These are phyloP conservation scores for Cotesia chilonis DNA, from an alignment of 1,140 invertebrate species.

Conservation along the genomic window DNA sequence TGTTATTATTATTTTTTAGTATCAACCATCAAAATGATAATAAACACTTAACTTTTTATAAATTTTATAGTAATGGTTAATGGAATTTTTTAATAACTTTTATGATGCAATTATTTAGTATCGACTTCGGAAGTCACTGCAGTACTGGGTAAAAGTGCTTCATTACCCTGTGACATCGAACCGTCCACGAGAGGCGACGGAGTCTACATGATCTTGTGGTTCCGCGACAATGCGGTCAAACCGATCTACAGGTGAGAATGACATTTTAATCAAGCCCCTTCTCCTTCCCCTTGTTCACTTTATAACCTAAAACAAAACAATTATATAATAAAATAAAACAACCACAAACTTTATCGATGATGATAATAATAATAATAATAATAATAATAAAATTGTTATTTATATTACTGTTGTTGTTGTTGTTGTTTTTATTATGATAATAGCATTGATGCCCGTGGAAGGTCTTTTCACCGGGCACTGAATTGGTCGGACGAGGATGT, in stretches of 20 bases:
- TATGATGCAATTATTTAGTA: conserved; percentile 67
- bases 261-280: conserved; percentile 4
- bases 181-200: conserved; percentile 79
- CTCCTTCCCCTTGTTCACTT: not conserved
- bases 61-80: not conserved
- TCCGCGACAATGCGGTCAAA: conserved; percentile 81
- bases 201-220: conserved; percentile 92
- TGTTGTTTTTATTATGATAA: conserved; percentile 29
- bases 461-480: conserved; percentile 78
- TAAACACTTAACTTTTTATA: no score
- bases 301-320: not conserved
- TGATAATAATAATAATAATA: not conserved
- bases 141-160: conserved; percentile 79
- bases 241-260: conserved; percentile 84
- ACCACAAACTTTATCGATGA: not conserved
- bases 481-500: conserved; percentile 83
- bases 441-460: conserved; percentile 83
- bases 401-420: not conserved
- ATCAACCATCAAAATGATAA: no score
- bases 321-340: not conserved
- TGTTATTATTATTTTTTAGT: conserved; percentile 1
- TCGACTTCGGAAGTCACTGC: conserved; percentile 78
- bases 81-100: conserved; percentile 1
- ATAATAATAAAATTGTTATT: not conserved
- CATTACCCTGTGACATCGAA: conserved; percentile 85